phyloP scores from a whole-genome alignment of 2,113 vertebrate species.

The Cnemophilus loriae region DNA sequence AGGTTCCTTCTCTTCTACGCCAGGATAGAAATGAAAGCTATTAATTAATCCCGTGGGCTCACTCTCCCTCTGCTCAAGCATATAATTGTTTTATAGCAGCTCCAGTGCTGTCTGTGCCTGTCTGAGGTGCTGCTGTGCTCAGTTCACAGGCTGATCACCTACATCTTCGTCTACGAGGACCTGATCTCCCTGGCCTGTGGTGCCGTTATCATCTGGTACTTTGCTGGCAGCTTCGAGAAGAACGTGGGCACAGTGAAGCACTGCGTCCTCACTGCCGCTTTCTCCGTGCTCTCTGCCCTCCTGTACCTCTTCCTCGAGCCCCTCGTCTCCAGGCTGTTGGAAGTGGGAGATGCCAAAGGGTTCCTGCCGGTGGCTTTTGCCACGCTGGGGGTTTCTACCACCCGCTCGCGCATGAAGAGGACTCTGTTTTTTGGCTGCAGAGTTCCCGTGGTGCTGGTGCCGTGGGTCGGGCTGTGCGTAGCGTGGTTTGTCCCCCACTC shows the following conservation, averaged over 20 bases:
- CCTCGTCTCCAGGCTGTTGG: background rate
- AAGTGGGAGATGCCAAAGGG: conserved; percentile 66
- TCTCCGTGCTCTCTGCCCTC: conserved; percentile 63
- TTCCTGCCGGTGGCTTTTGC: conserved; percentile 77
- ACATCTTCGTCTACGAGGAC: conserved; percentile 78
- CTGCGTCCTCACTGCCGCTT: conserved; percentile 67
- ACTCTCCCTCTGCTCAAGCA: background rate
- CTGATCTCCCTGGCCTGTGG: conserved; percentile 66
- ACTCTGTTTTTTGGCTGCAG: conserved; percentile 67
- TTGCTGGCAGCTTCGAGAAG: conserved; percentile 77
- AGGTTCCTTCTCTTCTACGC: background rate
- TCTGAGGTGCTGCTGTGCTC: conserved; percentile 14
- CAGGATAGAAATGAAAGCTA: background rate
- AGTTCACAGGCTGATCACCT: conserved; percentile 82
- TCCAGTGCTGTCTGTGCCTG: background rate
- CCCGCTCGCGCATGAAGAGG: conserved; percentile 63
- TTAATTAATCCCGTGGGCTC: background rate
- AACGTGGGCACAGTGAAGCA: conserved; percentile 76
- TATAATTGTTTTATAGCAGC: background rate
- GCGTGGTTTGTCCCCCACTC: conserved; percentile 73
- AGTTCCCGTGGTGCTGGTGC: conserved; percentile 70
- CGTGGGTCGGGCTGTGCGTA: conserved; percentile 70
- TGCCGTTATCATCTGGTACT: conserved; percentile 67
- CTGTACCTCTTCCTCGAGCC: conserved; percentile 63
- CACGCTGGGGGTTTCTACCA: conserved; percentile 65